Base-by-base conservation (phyloP, 2,113 vertebrate species). In the Seriola aureovittata region DNA sequence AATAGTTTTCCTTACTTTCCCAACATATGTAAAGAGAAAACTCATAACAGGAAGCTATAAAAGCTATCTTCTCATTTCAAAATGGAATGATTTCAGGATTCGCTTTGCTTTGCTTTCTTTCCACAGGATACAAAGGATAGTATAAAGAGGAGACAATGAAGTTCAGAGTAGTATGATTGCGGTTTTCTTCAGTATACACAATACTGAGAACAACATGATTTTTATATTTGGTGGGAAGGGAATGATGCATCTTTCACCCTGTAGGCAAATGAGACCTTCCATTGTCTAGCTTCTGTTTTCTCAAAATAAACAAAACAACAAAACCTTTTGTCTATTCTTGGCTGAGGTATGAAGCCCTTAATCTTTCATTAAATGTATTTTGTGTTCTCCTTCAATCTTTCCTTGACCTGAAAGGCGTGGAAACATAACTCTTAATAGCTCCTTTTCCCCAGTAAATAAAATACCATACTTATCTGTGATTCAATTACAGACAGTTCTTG, bases 391-490 rank as follows among this genome's bases (percentile, higher is more conserved):
- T 70, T 58, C 14, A 69, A 14, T 40, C 48, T 55, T 62, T 75
- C 21, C 12, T 62, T 59, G 65, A 73, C 29, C 65, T 62, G 17
- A 80, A 80, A 81, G 32, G 50, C 73, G 14, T 4, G 42, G 38
- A 75, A 76, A 69, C 32, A 46, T 34, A 14, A 74, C 46, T 55
- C 59, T 48, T 67, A 17, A 72, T 55, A 59, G 5, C 34, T 68
- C 29, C 19, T 71, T 71, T 71, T 71, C 59, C 58, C 19, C 32
- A 29, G 48, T 5, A 55, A 86, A 74, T 69, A 4, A 7, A 60
- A 60, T 48, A 23, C 19, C 21, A 52, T 21, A 3, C 57, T 71
- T 69, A 63, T 68, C 75, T 80, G 52, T 86, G 79, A 92, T 84
- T 77, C 3, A 71, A 82, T 85, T 67, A 74, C 25, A 70, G 77